Evolutionary conservation across 2,113 vertebrate genomes (phyloP).

Genomic region (Calypte anna): DNA sequence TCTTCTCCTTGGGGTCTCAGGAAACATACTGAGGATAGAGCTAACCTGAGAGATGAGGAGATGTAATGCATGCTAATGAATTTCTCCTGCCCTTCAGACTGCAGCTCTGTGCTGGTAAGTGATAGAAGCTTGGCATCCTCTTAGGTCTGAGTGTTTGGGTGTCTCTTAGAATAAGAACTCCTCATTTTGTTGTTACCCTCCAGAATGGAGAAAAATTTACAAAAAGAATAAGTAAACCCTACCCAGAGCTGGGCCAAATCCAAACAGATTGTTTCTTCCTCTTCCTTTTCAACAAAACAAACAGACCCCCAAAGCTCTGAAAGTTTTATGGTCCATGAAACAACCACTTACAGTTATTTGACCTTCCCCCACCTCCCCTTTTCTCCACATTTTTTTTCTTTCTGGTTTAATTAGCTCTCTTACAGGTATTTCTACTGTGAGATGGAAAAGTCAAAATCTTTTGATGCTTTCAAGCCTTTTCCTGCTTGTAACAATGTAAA

Average conservation of each 20-base stretch:
- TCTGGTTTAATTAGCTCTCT: not conserved
- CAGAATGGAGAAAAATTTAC: not conserved
- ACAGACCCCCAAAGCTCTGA: not conserved
- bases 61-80: not conserved
- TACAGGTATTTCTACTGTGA: not conserved
- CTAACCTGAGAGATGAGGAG: not conserved
- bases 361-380: not conserved
- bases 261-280: not conserved
- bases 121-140: not conserved
- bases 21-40: not conserved
- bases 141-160: not conserved
- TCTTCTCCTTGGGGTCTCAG: not conserved
- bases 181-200: not conserved
- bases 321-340: not conserved
- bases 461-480: constrained; percentile 26
- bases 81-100: not conserved
- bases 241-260: not conserved
- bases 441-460: constrained; percentile 30
- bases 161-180: not conserved
- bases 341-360: not conserved
- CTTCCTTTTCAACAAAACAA: not conserved
- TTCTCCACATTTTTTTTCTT: not conserved
- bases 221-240: not conserved
- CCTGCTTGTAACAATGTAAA: not conserved
- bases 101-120: not conserved